Conservation (phyloP, 2,888 invertebrate species). For the Spilosoma lubricipeda region DNA sequence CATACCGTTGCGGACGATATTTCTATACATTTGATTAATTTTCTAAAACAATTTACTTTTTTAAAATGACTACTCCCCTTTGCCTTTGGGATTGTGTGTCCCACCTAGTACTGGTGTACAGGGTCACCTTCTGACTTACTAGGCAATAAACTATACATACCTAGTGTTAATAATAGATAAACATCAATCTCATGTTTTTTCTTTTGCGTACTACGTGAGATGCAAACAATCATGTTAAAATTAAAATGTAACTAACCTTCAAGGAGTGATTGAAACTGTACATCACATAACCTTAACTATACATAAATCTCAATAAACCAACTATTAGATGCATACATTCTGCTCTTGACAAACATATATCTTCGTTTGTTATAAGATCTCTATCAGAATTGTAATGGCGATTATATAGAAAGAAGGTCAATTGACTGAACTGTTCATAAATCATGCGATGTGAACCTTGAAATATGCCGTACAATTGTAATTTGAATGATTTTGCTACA, state of each 20-base stretch:
- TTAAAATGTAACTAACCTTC: background rate
- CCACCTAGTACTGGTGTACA: too few species aligned
- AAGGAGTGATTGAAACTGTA: background rate
- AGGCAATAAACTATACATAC: too few species aligned
- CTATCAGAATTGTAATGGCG: conserved; percentile 36
- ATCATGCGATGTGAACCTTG: conserved; percentile 30
- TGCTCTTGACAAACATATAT: conserved; percentile 26
- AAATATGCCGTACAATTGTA: background rate
- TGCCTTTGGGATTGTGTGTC: too few species aligned
- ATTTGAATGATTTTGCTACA: background rate
- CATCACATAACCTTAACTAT: background rate
- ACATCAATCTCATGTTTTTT: too few species aligned
- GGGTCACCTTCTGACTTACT: too few species aligned
- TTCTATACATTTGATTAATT: too few species aligned
- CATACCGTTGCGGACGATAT: too few species aligned
- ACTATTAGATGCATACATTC: conserved; percentile 1
- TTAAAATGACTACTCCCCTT: too few species aligned
- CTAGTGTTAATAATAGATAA: too few species aligned
- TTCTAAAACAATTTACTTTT: too few species aligned
- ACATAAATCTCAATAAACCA: conserved; percentile 41
- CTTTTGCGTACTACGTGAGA: too few species aligned
- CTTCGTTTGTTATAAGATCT: conserved; percentile 45
- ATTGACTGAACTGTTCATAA: conserved; percentile 29
- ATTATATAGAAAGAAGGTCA: conserved; percentile 36
- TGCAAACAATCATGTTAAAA: background rate